Conservation (phyloP, 23 tunicate species). For the Halocynthia roretzi region DNA sequence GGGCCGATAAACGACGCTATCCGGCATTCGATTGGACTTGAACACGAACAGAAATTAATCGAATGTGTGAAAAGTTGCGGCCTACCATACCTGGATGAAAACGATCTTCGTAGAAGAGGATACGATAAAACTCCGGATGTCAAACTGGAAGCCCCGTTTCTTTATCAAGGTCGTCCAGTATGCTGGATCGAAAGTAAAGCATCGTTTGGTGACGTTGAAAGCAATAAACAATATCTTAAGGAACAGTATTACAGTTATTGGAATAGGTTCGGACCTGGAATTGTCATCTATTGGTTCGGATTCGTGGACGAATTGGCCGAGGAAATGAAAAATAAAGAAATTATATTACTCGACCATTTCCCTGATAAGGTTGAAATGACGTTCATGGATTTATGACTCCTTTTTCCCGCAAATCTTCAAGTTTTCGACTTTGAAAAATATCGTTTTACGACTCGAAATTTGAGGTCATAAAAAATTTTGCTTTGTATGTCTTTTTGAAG, state of each 20-base stretch:
- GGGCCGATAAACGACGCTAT: conserved; percentile 85
- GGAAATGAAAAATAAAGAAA: conserved; percentile 40
- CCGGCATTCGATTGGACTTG: conserved; percentile 74
- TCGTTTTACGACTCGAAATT: too few species aligned
- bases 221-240: conserved; percentile 58
- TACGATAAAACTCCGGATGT: conserved; percentile 97
- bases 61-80: conserved; percentile 29
- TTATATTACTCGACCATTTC: conserved; percentile 58
- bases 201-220: conserved; percentile 69
- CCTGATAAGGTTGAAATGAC: conserved; percentile 21
- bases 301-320: conserved; percentile 72
- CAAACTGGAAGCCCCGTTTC: conserved; percentile 74
- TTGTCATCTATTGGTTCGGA: conserved; percentile 98
- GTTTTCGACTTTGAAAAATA: too few species aligned
- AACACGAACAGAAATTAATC: conserved; percentile 55
- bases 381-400: conserved; percentile 2
- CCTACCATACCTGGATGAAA: conserved; percentile 76
- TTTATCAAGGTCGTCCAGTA: conserved; percentile 55
- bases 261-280: conserved; percentile 95
- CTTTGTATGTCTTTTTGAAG: too few species aligned
- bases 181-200: conserved; percentile 99
- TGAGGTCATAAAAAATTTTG: too few species aligned
- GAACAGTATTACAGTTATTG: conserved; percentile 81
- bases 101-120: conserved; percentile 62
- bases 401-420: too few species aligned